Base-by-base conservation (phyloP, 2,797 vertebrate genomes). In the Florisuga fusca region DNA sequence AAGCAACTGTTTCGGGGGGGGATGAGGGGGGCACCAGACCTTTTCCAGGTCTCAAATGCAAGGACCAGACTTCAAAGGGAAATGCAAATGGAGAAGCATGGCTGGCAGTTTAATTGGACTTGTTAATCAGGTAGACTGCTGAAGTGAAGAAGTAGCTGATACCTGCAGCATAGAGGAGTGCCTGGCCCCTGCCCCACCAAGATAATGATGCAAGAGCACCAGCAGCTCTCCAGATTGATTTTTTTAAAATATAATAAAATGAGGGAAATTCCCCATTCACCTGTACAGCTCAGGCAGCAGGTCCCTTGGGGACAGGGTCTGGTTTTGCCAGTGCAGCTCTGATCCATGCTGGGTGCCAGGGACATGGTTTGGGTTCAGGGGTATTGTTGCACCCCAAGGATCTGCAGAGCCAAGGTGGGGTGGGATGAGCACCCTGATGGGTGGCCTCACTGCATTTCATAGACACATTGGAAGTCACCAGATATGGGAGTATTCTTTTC, bases 41-140 rank as follows among this genome's bases (percentile, higher is more conserved):
- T 85, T 89, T 74, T 63, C 46, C 46, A 63, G 33, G 45, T 87
- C 84, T 93, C 64, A 38, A 36, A 92, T 6, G 85, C 12, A 72
- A 72, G 54, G 8, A 85, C 23, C 16, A 87, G 43, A 79, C 93
- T 92, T 96, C 79, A 96, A 96, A 96, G 72, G 23, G 22, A 92
- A 85, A 93, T 89, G 68, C 53, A 92, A 92, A 91, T 71, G 6
- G 27, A 3, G 57, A 93, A 84, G 45, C 0, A 0, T 1, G 26
- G 53, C 63, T 91, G 8, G 3, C n/a, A 83, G 75, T 82, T 87
- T 94, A 96, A 94, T 89, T 93, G 57, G 53, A 48, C 41, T 91
- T 95, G 89, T 92, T 94, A 93, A 94, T 89, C 79, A 91, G 64
- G 68, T 94, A 58, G 84, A 82, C 21, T 2, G 2, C 5, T 3